These are phyloP conservation scores for Pseudomyrmex concolor DNA, from an alignment of 1,140 invertebrate species.

Conservation along the genomic window DNA sequence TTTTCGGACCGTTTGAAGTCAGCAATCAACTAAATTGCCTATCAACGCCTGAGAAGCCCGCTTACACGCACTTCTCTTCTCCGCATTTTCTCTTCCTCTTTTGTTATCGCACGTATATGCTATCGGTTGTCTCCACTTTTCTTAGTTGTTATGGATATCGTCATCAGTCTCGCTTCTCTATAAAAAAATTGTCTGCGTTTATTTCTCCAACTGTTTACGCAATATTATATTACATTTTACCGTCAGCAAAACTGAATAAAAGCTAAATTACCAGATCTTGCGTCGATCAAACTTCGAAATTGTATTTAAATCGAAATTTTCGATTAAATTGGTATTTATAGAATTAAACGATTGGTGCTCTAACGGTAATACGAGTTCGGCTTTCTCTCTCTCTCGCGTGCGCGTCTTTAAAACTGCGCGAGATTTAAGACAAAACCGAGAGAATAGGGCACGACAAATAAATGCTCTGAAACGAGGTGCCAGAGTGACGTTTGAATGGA, in stretches of 20 bases:
- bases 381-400: conserved; percentile 39
- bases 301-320: conserved; percentile 34
- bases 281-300: not conserved
- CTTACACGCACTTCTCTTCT: conserved; percentile 62
- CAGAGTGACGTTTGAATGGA: conserved; percentile 85
- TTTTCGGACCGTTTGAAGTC: conserved; percentile 82
- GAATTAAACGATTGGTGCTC: conserved; percentile 46
- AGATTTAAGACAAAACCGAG: conserved; percentile 81
- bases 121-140: conserved; percentile 16
- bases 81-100: conserved; percentile 62
- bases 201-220: not conserved
- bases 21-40: conserved; percentile 85
- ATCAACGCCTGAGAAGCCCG: conserved; percentile 80
- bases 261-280: not conserved
- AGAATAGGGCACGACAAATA: conserved; percentile 78
- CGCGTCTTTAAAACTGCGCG: conserved; percentile 77
- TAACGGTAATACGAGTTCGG: conserved; percentile 31
- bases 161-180: conserved; percentile 19
- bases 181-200: not conserved
- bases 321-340: conserved; percentile 26
- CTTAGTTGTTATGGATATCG: conserved; percentile 36
- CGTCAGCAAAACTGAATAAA: not conserved
- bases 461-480: conserved; percentile 82
- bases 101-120: conserved; percentile 42
- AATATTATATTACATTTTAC: not conserved